These are phyloP conservation scores for Drosophila paramelanica DNA, from an alignment of 2,888 invertebrate species.

Conservation along the genomic window DNA sequence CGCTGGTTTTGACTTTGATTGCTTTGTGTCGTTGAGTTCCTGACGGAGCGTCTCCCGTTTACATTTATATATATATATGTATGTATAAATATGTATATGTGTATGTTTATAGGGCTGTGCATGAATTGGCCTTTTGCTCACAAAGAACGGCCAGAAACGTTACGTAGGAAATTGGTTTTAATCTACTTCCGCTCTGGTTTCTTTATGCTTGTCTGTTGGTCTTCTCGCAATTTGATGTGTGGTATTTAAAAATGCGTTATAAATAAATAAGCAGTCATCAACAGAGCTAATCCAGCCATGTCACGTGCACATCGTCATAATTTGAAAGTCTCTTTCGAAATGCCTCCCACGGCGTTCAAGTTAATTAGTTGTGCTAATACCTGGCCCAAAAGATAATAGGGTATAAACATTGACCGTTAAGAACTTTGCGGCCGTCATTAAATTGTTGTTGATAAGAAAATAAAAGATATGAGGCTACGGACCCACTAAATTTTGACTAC, in stretches of 20 bases:
- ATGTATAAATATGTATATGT: constrained; percentile 11
- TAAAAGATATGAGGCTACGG: not conserved
- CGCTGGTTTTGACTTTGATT: constrained; percentile 66
- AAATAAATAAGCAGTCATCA: constrained; percentile 66
- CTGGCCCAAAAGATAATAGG: constrained; percentile 19
- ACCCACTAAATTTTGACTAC: too few relatives aligned
- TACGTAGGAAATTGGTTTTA: constrained; percentile 77
- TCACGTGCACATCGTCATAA: constrained; percentile 47
- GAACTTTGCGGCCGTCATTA: constrained; percentile 37
- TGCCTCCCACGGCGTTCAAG: constrained; percentile 34
- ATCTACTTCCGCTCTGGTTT: constrained; percentile 67
- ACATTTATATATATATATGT: constrained; percentile 6
- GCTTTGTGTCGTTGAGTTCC: constrained; percentile 67
- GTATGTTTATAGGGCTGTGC: constrained; percentile 20
- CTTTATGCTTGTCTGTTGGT: constrained; percentile 25
- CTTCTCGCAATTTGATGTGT: constrained; percentile 21
- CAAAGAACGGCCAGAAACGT: constrained; percentile 36
- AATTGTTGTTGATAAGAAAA: constrained; percentile 17
- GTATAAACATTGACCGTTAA: constrained; percentile 42
- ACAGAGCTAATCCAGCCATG: constrained; percentile 28
- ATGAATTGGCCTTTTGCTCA: constrained; percentile 26
- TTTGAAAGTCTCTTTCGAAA: constrained; percentile 52
- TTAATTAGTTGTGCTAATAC: constrained; percentile 49
- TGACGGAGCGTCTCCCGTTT: constrained; percentile 14
- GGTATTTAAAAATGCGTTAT: constrained; percentile 67